Evolutionary conservation across 2,113 vertebrate species (phyloP).

Genomic region (Argyrosomus japonicus): DNA sequence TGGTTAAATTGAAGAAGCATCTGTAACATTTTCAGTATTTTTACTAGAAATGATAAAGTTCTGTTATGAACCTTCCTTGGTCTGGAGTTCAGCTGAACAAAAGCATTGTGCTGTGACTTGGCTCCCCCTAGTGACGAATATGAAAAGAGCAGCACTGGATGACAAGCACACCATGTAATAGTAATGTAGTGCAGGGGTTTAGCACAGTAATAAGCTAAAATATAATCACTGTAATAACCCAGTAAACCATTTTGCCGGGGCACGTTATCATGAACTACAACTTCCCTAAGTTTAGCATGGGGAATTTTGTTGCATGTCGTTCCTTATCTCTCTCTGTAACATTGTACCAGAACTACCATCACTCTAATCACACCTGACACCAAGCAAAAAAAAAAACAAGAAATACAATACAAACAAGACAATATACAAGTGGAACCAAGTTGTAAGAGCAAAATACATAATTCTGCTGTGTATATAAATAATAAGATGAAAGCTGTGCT

Average conservation of each 20-base stretch:
- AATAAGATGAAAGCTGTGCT: background rate
- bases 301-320: background rate
- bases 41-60: background rate
- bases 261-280: background rate
- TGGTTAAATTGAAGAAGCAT: too few relatives aligned
- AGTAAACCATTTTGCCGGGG: background rate
- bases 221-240: background rate
- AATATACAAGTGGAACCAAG: too few relatives aligned
- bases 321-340: background rate
- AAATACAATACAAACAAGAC: too few relatives aligned
- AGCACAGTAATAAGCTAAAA: background rate
- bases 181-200: background rate
- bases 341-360: background rate
- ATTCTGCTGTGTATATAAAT: background rate
- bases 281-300: background rate
- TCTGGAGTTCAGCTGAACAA: background rate
- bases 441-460: background rate
- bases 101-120: slow-evolving; percentile 1
- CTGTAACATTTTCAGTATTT: background rate
- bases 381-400: background rate
- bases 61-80: background rate
- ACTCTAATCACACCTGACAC: background rate
- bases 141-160: slow-evolving; percentile 1
- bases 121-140: slow-evolving; percentile 70
- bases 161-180: background rate